Evolutionary conservation across 1,140 invertebrate genomes (phyloP).

Genomic region (Cotesia chilonis): DNA sequence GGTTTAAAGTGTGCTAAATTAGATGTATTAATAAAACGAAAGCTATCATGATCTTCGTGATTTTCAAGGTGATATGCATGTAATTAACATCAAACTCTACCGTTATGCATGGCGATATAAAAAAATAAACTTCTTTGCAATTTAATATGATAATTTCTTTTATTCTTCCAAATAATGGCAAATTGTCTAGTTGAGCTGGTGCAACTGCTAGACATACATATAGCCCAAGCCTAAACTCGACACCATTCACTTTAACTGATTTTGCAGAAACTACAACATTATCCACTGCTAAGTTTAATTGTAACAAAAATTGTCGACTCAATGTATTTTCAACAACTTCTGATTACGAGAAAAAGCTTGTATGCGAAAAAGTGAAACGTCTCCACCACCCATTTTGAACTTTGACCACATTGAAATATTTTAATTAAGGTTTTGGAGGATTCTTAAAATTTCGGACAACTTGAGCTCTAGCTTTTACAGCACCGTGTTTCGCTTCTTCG

Average conservation of each 20-base stretch:
- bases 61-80: conserved; percentile 13
- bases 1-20: conserved; percentile 12
- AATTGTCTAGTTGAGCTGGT: conserved; percentile 34
- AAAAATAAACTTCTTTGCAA: conserved; percentile 15
- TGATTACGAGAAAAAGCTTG: neutral
- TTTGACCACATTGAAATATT: neutral
- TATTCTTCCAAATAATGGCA: conserved; percentile 40
- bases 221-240: neutral
- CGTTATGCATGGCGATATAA: neutral
- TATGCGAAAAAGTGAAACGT: neutral
- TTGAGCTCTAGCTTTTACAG: conserved; percentile 30
- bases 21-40: neutral
- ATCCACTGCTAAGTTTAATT: neutral
- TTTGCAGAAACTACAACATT: neutral
- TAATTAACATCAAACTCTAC: neutral
- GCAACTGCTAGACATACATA: neutral
- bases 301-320: conserved; percentile 4
- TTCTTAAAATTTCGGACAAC: conserved; percentile 2
- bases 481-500: conserved; percentile 39
- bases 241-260: conserved; percentile 4
- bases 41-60: neutral
- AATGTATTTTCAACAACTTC: neutral
- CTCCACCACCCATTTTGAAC: neutral
- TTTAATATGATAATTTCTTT: conserved; percentile 38
- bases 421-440: conserved; percentile 1